Base-by-base conservation (phyloP, 2,888 invertebrate species). In the Chrysomela aeneicollis region DNA sequence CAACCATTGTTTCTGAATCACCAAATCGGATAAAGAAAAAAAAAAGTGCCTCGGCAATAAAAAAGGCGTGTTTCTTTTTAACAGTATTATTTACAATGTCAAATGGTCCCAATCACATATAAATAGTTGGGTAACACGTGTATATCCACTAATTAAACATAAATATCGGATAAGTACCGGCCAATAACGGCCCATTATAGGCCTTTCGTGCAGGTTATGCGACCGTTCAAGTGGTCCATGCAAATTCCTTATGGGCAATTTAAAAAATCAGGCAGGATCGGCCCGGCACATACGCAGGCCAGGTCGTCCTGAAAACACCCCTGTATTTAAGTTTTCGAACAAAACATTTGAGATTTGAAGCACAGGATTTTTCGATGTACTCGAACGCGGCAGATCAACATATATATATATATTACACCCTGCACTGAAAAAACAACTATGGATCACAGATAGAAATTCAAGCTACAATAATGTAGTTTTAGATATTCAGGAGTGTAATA, bases 111-210 rank as follows among this genome's bases (percentile, higher is more conserved):
- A 72, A 71, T 72, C 71, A 70, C 72, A 71, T 70, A 71, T 72
- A 72, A 72, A 72, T 71, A 72, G 69, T 71, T 64, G 58, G 65
- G 66, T 62, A 69, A 73, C 73, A 73, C 71, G 73, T 73, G 73
- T 73, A 70, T 63, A 63, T 55, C 63, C 51, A 68, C 69, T 73
- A 73, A 73, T 73, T 73, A 73, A 69, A 69, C 73, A 71, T 73
- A 73, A 73, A 73, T 73, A 68, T 71, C 68, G 69, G 63, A 63
- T 72, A 72, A 70, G 65, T 70, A 70, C 64, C 63, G 64, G 65
- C 59, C 66, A 68, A 71, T 64, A 67, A 67, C 71, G 69, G 70
- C 69, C 66, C 65, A 64, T 68, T 70, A 67, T 68, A 63, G 70
- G 53, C 64, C 42, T 69, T 70, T 71, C 72, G 71, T 73, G 72